These are phyloP conservation scores for Pachydiplax longipennis DNA, from an alignment of 2,888 invertebrate genomes.

Conservation along the genomic window DNA sequence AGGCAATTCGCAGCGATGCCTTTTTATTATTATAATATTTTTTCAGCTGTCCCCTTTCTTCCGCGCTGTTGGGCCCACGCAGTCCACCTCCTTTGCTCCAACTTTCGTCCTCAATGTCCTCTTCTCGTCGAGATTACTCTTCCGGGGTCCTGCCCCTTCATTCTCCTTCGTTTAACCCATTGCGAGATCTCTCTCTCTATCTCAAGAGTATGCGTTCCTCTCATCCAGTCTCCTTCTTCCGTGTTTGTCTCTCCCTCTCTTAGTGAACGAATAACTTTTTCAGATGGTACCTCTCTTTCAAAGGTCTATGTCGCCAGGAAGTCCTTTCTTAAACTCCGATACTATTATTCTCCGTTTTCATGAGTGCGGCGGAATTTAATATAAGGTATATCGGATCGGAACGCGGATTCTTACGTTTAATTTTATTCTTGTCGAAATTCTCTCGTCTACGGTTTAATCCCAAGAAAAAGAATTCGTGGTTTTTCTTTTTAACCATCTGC, in stretches of 20 bases:
- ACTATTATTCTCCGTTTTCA: neutral
- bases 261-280: too few species aligned
- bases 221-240: neutral
- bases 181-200: neutral
- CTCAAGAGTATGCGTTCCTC: neutral
- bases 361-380: neutral
- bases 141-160: conserved; percentile 17
- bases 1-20: conserved; percentile 6
- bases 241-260: neutral
- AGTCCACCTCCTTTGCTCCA: conserved; percentile 24
- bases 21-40: conserved; percentile 5
- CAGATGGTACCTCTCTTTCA: too few species aligned
- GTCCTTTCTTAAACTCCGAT: neutral
- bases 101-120: neutral
- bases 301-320: neutral
- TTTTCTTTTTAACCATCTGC: too few species aligned
- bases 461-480: too few species aligned
- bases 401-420: neutral
- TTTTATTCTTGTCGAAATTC: neutral
- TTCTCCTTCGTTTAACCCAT: conserved; percentile 30
- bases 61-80: conserved; percentile 6
- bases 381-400: neutral
- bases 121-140: conserved; percentile 9
- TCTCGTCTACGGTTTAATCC: neutral
- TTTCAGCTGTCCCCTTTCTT: conserved; percentile 8